Evolutionary conservation across 1,140 invertebrate genomes (phyloP), one percentile per base, ranked within the genome.

Genomic region (Rhysida immarginata): DNA sequence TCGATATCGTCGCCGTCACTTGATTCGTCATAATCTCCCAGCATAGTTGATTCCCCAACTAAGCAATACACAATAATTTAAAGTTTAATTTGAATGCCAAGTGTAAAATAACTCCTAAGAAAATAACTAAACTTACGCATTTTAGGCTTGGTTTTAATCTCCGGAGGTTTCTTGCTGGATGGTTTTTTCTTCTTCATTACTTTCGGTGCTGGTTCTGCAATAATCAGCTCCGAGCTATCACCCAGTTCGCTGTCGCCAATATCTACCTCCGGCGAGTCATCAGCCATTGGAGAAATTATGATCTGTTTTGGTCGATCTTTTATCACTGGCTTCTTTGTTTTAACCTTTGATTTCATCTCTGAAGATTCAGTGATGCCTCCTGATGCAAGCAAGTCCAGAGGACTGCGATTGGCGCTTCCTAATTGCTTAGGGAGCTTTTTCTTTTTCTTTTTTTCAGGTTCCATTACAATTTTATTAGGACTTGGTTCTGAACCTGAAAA

Each of bases 381-480:
- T 27, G 44, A 20, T 0, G 58, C 53, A 8, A 54, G 27, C n/a
- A 59, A 5, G 18, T 43, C 29, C 1, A 41, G 18, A 55, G 48
- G n/a, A n/a, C 20, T 25, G 35, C 13, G 5, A 46, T 41, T 0
- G 14, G n/a, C 21, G 16, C 24, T 0, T 14, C 44, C 18, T 16
- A 44, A 1, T 27, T 3, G 8, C 16, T 42, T 55, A 23, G 25
- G 44, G 3, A 41, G 56, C 57, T 71, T 71, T 42, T 69, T 66
- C 14, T 65, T 67, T 50, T 69, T 71, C 51, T 65, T 54, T 51
- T 69, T 71, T 55, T 62, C 44, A 2, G 49, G 57, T 57, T 71
- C 69, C 42, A 68, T 66, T 11, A 64, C 66, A 45, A 69, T 71
- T 48, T 65, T 54, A 49, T 69, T 27, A 26, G 49, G 23, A 48